A percentile compares a stretch with the other conserved stretches of the same genome.
phyloP scores from a whole-genome alignment of 37 sponge, comb jelly and placozoan genomes.

The Corticium candelabrum region DNA sequence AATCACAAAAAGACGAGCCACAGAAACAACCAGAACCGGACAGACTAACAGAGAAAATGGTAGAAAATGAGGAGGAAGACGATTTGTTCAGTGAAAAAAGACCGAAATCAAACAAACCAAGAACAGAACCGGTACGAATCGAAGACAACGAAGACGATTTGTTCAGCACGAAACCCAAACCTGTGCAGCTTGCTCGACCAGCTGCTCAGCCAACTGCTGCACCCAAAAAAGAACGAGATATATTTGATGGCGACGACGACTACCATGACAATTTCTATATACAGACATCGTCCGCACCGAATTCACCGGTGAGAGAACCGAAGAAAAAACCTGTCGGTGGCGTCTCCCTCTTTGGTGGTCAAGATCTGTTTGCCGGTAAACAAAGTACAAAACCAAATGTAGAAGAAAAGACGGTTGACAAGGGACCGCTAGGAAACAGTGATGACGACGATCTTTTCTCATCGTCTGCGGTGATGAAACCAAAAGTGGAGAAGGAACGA shows the following conservation, averaged over 20 bases:
- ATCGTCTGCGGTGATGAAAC: not conserved
- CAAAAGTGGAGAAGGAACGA: no score
- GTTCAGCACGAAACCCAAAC: not conserved
- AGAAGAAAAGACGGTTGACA: not conserved
- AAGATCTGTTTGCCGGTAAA: not conserved
- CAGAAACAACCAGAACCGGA: no score
- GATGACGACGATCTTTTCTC: not conserved
- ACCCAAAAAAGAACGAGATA: not conserved
- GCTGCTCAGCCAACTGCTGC: not conserved
- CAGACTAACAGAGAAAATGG: not conserved
- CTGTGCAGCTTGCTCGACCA: no score
- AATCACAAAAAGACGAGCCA: no score
- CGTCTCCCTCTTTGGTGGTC: slow-evolving; percentile 60
- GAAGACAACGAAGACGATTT: not conserved
- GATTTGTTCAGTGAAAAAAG: slow-evolving; percentile 12
- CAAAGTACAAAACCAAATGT: not conserved
- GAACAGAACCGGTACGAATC: not conserved
- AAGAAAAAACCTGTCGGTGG: slow-evolving; percentile 68
- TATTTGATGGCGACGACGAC: slow-evolving; percentile 26
- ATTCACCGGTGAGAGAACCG: not conserved
- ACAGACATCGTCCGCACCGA: not conserved
- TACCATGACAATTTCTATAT: not conserved
- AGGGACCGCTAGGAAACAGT: not conserved
- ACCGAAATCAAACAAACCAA: slow-evolving; percentile 2
- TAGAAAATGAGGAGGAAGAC: slow-evolving; percentile 8